Evolutionary conservation across 1,140 invertebrate species (phyloP), one percentile per base, ranked within the genome.

Genomic region (Mizuhopecten yessoensis): DNA sequence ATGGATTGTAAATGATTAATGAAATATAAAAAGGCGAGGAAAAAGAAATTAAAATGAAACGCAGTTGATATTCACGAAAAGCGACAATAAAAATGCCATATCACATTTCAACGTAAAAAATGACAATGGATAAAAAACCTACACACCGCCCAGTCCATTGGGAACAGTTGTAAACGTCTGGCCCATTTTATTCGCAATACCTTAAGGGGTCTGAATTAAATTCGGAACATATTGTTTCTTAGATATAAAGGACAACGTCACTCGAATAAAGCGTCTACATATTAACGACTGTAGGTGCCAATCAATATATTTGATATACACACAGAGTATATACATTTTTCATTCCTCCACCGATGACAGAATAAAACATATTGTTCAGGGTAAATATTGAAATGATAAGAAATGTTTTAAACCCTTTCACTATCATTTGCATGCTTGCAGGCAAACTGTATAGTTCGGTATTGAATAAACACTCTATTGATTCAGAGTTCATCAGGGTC

Each of bases 371-470:
- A 75, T 75, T 75, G 57, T 75, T 75, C 57, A 75, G 15, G 57
- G 57, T 75, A 75, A 75, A 75, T 75, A 75, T 75, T 75, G 57
- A 75, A 75, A 75, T 75, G 57, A 75, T 75, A 75, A 75, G 57
- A 75, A 75, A 75, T 29, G 57, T 75, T 75, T 75, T 75, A 75
- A 75, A 75, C n/a, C 57, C 57, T 75, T 75, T 75, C 57, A 75
- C 57, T n/a, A 75, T 75, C 57, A 75, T 75, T 29, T 75, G 57
- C 57, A 75, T 75, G 57, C 29, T 75, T 75, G 57, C 23, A n/a
- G 11, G 57, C 57, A 75, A 75, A 29, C 9, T 75, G 57, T 75
- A 75, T 75, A 75, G 57, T 75, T 75, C 5, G 57, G 57, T 75
- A 75, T n/a, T 75, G n/a, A 29, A 75, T n/a, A 75, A 75, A 75